Base-by-base conservation (phyloP, 2,113 vertebrate genomes). In the Thinocorus orbignyianus region DNA sequence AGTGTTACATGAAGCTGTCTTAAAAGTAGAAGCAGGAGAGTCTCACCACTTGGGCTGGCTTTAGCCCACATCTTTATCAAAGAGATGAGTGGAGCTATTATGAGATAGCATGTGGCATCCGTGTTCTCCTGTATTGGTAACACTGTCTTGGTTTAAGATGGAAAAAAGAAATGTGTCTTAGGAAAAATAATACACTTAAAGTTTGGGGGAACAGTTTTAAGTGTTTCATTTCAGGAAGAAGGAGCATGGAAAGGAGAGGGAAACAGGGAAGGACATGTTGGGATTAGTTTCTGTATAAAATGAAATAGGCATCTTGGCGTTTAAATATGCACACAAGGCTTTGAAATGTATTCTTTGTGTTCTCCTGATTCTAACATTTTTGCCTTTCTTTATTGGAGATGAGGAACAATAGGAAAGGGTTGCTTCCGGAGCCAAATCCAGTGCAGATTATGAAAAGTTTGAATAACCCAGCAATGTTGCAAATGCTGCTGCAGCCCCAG, bases 391-490 rank as follows among this genome's bases (percentile, higher is more conserved):
- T 37, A 25, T 37, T 97, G 42, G 90, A 99, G 99, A 99, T 99
- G 98, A 98, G 98, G 95, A 99, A 98, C 96, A 99, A 98, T 62
- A 99, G 98, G 96, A 99, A 99, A 94, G 99, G 99, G 25, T 98
- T 99, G 79, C 98, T 99, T 62, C 99, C 99, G 64, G 99, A 99
- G 94, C 99, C 99, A 33, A 99, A 99, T 79, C 97, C 99, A 12
- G 98, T 98, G 60, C 99, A 99, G 98, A 98, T 99, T 76, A 97
- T 99, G 98, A 99, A 98, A 85, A 99, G 99, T 93, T 98, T 99
- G 86, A 99, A 98, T 90, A 99, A 99, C 20, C 99, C 99, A 18
- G 99, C 99, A 9, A 99, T 99, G 98, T 93, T 99, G 89, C 99
- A 99, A 88, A 98, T 99, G 95, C 98, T 99, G 46, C 98, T 99